A percentile compares a stretch with the other conserved stretches of the same genome.
phyloP scores from a whole-genome alignment of 2,888 invertebrate species.

The Pyralis farinalis region DNA sequence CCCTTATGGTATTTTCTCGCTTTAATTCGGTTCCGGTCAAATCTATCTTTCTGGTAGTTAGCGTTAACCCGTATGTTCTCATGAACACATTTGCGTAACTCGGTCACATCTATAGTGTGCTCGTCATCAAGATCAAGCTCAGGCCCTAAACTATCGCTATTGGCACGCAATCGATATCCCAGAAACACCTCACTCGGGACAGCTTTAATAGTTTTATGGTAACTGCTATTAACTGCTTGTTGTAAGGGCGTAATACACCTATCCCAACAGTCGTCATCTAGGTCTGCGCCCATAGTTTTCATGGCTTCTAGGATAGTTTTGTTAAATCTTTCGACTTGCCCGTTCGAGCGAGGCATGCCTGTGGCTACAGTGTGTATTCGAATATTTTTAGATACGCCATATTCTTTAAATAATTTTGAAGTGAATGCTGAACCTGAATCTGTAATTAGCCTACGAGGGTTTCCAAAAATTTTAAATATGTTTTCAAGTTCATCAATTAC shows the following conservation, averaged over 20 bases:
- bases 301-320: too few relatives aligned
- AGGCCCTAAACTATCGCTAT: constrained; percentile 3
- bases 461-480: constrained; percentile 21
- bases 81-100: constrained; percentile 6
- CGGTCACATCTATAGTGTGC: constrained; percentile 6
- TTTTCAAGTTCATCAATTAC: constrained; percentile 18
- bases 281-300: constrained; percentile 12
- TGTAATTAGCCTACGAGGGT: constrained; percentile 15
- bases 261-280: constrained; percentile 5
- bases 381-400: constrained; percentile 5
- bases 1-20: constrained; percentile 10
- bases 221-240: constrained; percentile 5
- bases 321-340: too few relatives aligned
- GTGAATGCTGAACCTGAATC: constrained; percentile 16
- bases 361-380: constrained; percentile 8
- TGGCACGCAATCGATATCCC: constrained; percentile 4
- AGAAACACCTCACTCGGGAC: constrained; percentile 8
- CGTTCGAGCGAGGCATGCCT: constrained; percentile 11
- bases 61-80: constrained; percentile 5
- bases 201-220: constrained; percentile 8
- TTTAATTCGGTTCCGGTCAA: constrained; percentile 6
- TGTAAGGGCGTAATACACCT: constrained; percentile 1
- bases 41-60: constrained; percentile 8
- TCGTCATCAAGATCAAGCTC: constrained; percentile 5
- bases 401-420: constrained; percentile 7